Base-by-base conservation (phyloP, 2,888 invertebrate genomes). In the Crioceris asparagi region DNA sequence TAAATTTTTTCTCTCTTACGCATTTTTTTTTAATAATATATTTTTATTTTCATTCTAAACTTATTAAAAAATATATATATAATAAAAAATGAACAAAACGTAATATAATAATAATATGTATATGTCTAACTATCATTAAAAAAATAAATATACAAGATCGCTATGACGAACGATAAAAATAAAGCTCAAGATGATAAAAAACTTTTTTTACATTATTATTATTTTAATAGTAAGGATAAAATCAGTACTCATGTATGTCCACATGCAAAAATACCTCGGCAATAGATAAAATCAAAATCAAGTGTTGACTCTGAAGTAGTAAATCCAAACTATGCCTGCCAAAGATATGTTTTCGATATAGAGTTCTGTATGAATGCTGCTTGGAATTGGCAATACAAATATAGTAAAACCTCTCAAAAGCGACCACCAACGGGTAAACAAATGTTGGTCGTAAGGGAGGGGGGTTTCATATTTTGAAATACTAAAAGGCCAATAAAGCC, bases 71-170 rank as follows among this genome's bases (percentile, higher is more conserved):
- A 46, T 44, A n/a, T n/a, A n/a, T n/a, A n/a, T n/a, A 46, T 45
- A 43, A 39, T 44, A 42, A 46, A 43, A n/a, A 46, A 42, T 37
- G 36, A 41, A 38, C 39, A 40, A 44, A 44, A 21, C 10, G 6
- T 21, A 21, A 21, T 21, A 21, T 7, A 10, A 21, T 10, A 44
- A 21, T 12, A 41, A 44, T 38, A 37, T 45, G 45, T n/a, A 44
- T 45, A 47, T 44, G 44, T 42, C 45, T 46, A 48, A 43, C n/a
- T n/a, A n/a, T 40, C 36, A 44, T 32, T 37, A 40, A 33, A 38
- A 40, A 44, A 46, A 46, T 46, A 48, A 46, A 46, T 46, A 46
- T 46, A 48, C 46, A 48, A 39, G 42, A 37, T n/a, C n/a, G n/a
- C n/a, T n/a, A n/a, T n/a, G n/a, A n/a, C n/a, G n/a, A n/a, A n/a